These are phyloP conservation scores for Scolanthus callimorphus DNA, from an alignment of 92 coral and sea anemone genomes.

Conservation along the genomic window DNA sequence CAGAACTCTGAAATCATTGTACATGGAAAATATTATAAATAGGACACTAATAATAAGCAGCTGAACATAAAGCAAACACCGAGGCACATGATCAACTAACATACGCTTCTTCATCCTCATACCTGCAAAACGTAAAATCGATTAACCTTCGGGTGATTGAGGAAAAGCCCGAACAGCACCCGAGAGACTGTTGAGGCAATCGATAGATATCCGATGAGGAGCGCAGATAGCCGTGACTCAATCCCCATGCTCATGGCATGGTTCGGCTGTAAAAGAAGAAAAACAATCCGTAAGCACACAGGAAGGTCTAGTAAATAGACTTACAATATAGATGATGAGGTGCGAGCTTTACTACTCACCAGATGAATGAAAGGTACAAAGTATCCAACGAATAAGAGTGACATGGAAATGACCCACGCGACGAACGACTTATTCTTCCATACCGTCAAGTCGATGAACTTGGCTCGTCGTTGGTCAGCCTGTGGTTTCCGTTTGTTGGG, in stretches of 20 bases:
- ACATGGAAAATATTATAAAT: no score
- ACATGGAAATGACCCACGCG: slow-evolving; percentile 86
- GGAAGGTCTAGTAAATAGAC: no score
- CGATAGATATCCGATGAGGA: slow-evolving; percentile 59
- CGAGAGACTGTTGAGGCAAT: slow-evolving; percentile 46
- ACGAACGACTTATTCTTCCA: slow-evolving; percentile 87
- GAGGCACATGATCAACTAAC: no score
- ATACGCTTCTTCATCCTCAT: background rate
- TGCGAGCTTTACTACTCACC: no score
- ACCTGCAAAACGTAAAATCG: slow-evolving; percentile 87
- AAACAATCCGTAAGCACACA: no score
- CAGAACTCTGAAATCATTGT: no score
- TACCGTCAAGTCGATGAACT: slow-evolving; percentile 67
- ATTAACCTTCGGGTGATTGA: slow-evolving; percentile 82
- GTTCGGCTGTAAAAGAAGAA: slow-evolving; percentile 51
- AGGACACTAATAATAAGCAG: no score
- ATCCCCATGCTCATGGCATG: slow-evolving; percentile 75
- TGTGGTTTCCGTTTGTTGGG: slow-evolving; percentile 28
- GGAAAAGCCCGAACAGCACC: slow-evolving; percentile 61
- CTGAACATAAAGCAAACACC: no score
- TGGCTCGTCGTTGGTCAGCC: slow-evolving; percentile 3
- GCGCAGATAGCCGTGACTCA: slow-evolving; percentile 48
- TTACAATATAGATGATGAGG: no score
- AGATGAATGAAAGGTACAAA: slow-evolving; percentile 86
- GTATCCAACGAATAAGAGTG: slow-evolving; percentile 77